Base-by-base conservation (phyloP, 2,888 invertebrate species). In the Agrochola litura region DNA sequence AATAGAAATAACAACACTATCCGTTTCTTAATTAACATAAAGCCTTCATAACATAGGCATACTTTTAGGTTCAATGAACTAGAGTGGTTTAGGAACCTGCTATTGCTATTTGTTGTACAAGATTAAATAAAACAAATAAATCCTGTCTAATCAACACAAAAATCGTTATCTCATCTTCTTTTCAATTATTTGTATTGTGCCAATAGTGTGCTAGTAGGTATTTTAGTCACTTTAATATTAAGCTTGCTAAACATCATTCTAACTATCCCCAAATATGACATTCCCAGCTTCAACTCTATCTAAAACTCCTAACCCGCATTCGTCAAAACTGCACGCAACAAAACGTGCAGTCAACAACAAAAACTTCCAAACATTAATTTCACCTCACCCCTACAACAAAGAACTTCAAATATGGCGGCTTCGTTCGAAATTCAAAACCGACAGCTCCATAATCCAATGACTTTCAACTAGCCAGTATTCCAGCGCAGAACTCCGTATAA, bases 391-490 rank as follows among this genome's bases (percentile, higher is more conserved):
- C 25, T 6, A 43, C 43, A 16, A 65, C n/a, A 80, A 83, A 76
- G 76, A 83, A 70, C 25, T 60, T n/a, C 75, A 71, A 76, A 77
- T 41, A 79, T 83, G 81, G 81, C 77, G 30, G 61, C 78, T 58
- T 41, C 30, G 41, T 61, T 66, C 61, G 66, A 76, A 83, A 73
- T 83, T 76, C 63, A 25, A 74, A 72, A 43, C 69, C 46, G 61
- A 43, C 77, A 56, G 68, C 30, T 73, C 74, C 58, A 81, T 88
- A 86, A 88, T 86, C 69, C 68, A 85, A 85, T 87, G 77, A 83
- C 81, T 78, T 76, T 71, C 64, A 73, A 75, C 74, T 68, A 77
- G 80, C 49, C 65, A 68, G 73, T 68, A 82, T 76, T 80, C 74
- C 63, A 43, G 64, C 69, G 61, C 60, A 37, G 73, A 52, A 73